Evolutionary conservation across 2,888 invertebrate species (phyloP), one percentile per base, ranked within the genome.

Genomic region (Ophioninae sp.): DNA sequence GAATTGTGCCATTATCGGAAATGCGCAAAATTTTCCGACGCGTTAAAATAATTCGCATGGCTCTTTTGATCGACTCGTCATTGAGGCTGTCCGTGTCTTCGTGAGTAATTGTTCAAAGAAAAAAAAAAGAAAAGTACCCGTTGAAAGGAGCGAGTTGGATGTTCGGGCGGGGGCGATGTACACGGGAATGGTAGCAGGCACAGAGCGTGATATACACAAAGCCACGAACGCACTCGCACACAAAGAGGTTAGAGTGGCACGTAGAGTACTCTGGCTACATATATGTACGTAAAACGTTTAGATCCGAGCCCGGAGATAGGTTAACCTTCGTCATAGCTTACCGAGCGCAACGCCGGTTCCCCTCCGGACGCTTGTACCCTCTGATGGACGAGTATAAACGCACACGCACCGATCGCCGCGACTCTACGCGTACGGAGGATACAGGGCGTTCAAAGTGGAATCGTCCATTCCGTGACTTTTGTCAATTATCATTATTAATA

Each of bases 241-340:
- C 22, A 23, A 20, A 22, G 20, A 61, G 20, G 22, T 23, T 23
- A 51, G 69, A 79, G 74, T 69, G 68, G 56, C 69, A 69, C 82
- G 82, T 78, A 76, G 63, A 63, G 13, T 65, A 71, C 22, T n/a
- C 69, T 51, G 51, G 61, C 13, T 51, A 51, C 51, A 51, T 39
- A 56, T 72, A 59, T 75, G 39, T 79, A 89, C 90, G 91, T 90
- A 90, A 91, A 91, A 91, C 90, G 90, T 91, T 90, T 90, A 91
- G 92, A 92, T 92, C 90, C 89, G 87, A 88, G 87, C 87, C 86
- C 85, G 74, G 85, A 91, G 91, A 92, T 92, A 91, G 89, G 87
- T 88, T 91, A 91, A 91, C 91, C 91, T 92, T 91, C 91, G 92
- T 91, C 91, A 91, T 90, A 92, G 91, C 89, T 91, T 91, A 89